Conservation (phyloP, 92 coral and sea anemone genomes). For the Siderastrea radians region DNA sequence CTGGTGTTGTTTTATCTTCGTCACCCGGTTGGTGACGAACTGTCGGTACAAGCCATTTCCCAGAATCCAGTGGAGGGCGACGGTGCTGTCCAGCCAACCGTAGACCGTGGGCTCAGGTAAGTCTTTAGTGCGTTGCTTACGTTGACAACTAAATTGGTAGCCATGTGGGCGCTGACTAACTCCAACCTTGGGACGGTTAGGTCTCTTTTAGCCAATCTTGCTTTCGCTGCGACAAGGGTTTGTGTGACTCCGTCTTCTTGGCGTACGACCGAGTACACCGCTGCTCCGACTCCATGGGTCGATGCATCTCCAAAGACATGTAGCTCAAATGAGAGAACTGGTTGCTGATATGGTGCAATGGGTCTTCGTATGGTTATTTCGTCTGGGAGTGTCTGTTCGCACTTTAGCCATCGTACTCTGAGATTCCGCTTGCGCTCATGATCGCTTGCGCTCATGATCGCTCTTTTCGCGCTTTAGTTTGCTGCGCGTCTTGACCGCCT, state of each 20-base stretch:
- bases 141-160: conserved; percentile 45
- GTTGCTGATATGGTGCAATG: conserved; percentile 33
- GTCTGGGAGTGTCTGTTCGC: conserved; percentile 34
- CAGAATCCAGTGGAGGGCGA: conserved; percentile 59
- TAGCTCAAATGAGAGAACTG: conserved; percentile 32
- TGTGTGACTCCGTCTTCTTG: conserved; percentile 44
- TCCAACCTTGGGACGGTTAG: conserved; percentile 50
- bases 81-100: conserved; percentile 55
- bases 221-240: conserved; percentile 43
- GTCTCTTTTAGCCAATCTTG: conserved; percentile 47
- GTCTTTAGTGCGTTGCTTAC: conserved; percentile 24
- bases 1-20: conserved; percentile 36
- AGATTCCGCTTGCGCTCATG: conserved; percentile 17
- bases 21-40: conserved; percentile 50
- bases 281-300: conserved; percentile 31
- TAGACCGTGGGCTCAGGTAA: not conserved
- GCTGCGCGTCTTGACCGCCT: conserved; percentile 27
- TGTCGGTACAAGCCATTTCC: conserved; percentile 54
- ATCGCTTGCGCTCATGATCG: conserved; percentile 7
- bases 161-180: conserved; percentile 58
- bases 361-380: conserved; percentile 5
- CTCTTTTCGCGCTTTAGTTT: conserved; percentile 33
- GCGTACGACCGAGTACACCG: conserved; percentile 40
- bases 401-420: conserved; percentile 23
- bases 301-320: conserved; percentile 60